Base-by-base conservation (phyloP, 2,113 vertebrate species). In the Callithrix jacchus region DNA sequence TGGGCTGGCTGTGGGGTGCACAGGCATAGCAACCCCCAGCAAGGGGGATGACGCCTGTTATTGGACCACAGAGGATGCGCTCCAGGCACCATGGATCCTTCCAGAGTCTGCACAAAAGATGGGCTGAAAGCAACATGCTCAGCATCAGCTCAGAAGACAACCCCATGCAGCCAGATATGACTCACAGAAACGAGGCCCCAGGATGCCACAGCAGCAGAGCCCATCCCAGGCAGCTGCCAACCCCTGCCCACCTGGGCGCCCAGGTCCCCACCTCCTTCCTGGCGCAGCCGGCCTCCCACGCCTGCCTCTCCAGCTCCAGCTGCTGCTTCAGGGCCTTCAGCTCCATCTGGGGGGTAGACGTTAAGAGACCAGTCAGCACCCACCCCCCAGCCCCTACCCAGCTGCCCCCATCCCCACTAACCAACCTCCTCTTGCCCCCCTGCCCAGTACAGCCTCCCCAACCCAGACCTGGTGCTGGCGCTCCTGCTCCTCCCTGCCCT, bases 281-380 rank as follows among this genome's bases (percentile, higher is more conserved):
- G 98, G 99, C 89, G 32, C 99, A 99, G 98, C 97, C 99, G 54
- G 99, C 99, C 58, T 99, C 99, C 99, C 99, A 99, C 1, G 98
- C 98, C 97, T 99, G 99, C 94, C 99, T 99, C 96, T 99, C 99
- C 0, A 99, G 98, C 93, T 99, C 99, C 94, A 99, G 82, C 16
- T 98, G 98, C n/a, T 99, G 99, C 89, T 98, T 99, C 89, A 99
- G 92, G 0, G 98, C 97, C 95, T 99, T 98, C 94, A 99, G 96
- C 98, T 99, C 99, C 89, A 97, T 90, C 99, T 99, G 88, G 40
- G 89, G 74, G 23, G 5, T 4, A 3, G 27, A 13, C 1, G 0
- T 88, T 88, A 54, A 84, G 27, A 14, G 35, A 21, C 35, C n/a
- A 2, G 1, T 25, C 1, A 21, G 32, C 42, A 2, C 3, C 1